Percentiles rank a stretch among this genome's conserved stretches.
Evolutionary conservation across 2,888 invertebrate genomes (phyloP).

Genomic region (Orchesella flavescens): DNA sequence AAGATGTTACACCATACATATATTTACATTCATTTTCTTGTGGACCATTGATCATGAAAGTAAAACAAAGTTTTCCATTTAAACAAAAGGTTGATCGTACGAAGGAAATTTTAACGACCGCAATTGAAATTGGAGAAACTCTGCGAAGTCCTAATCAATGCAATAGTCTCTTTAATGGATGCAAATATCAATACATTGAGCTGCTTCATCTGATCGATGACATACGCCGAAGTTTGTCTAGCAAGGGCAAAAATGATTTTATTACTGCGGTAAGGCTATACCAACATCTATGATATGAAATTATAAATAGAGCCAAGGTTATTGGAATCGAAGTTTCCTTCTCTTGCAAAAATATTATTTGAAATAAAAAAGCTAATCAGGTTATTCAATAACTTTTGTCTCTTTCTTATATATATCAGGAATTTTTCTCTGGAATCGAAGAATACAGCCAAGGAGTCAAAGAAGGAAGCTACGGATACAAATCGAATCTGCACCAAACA

Average conservation of each 20-base stretch:
- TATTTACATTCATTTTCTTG: not conserved
- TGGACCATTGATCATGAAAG: not conserved
- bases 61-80: not conserved
- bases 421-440: conserved; percentile 17
- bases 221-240: conserved; percentile 34
- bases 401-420: not conserved
- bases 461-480: conserved; percentile 42
- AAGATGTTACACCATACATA: no score
- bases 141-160: conserved; percentile 61
- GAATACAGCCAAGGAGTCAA: conserved; percentile 12
- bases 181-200: conserved; percentile 53
- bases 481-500: conserved; percentile 43
- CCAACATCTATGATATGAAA: no score
- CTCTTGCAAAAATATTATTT: not conserved
- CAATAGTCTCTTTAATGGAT: conserved; percentile 62
- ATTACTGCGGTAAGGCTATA: conserved; percentile 27
- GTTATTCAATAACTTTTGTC: not conserved
- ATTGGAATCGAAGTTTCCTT: not conserved
- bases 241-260: conserved; percentile 38
- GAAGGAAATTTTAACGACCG: conserved; percentile 61
- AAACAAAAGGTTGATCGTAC: conserved; percentile 55
- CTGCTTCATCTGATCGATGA: conserved; percentile 54
- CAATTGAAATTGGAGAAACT: conserved; percentile 64
- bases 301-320: no score
- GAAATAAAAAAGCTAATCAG: not conserved